Base-by-base conservation (phyloP, 2,113 vertebrate genomes). In the Leiothrix lutea region DNA sequence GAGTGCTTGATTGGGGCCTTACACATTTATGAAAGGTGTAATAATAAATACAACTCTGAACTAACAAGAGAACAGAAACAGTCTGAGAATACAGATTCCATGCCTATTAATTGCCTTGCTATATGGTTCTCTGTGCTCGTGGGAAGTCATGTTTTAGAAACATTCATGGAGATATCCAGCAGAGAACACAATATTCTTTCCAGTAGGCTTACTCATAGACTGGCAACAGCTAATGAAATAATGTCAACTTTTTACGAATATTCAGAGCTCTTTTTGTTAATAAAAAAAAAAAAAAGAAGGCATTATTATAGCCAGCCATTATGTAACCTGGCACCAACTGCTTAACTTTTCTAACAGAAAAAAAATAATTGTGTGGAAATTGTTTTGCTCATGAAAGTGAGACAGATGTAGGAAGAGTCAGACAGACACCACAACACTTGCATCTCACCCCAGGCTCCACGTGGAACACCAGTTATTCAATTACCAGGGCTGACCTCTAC, bases 231-330 rank as follows among this genome's bases (percentile, higher is more conserved):
- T 86, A 84, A 92, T 36, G 35, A 94, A 94, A 91, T 79, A 74
- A 93, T 71, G 57, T 82, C 83, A 97, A 95, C 57, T 90, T 94
- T 80, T 92, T 80, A 89, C 6, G 4, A 86, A 95, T 95, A 97
- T 81, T 91, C 82, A 85, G 29, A 93, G 35, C 33, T n/a, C 44
- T 61, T 89, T 89, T 61, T 80, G 56, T 61, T 92, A 86, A 79
- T 54, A 40, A 66, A 18, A 61, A 74, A n/a, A n/a, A n/a, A n/a
- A 74, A 45, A 75, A 92, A 61, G 72, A 35, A 40, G 8, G 28
- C 35, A 53, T 40, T 83, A 44, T 56, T 86, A 75, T 25, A 83
- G 53, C n/a, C 51, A 93, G 70, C 21, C n/a, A 73, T 56, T 83
- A 65, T 45, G 57, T 38, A 94, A 24, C 24, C 85, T 77, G 56